Evolutionary conservation across 2,888 invertebrate species (phyloP).

Genomic region (Acleris cristana): DNA sequence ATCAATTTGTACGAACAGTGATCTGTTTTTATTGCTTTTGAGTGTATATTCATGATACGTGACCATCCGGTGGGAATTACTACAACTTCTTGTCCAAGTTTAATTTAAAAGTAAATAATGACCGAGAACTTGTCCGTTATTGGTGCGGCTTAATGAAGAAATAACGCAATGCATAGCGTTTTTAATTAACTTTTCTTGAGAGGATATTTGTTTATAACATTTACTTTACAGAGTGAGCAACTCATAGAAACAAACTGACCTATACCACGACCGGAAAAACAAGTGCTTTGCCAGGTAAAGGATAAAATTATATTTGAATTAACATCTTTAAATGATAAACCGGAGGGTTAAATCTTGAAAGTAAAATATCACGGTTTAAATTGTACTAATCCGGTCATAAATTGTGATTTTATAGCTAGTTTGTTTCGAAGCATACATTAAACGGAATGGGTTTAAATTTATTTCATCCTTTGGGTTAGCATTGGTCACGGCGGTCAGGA

Average conservation of each 20-base stretch:
- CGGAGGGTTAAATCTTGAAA: no score
- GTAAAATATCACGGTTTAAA: background rate
- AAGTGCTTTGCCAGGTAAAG: no score
- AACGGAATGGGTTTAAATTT: slow-evolving; percentile 5
- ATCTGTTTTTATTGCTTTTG: no score
- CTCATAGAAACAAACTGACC: background rate
- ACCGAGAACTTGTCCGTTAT: slow-evolving; percentile 51
- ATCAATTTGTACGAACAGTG: no score
- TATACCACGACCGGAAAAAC: background rate
- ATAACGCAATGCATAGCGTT: slow-evolving; percentile 40
- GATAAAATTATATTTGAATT: background rate
- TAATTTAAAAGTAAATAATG: slow-evolving; percentile 68
- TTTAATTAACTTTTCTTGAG: slow-evolving; percentile 30
- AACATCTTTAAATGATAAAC: background rate
- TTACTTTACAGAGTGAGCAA: background rate
- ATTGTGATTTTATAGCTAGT: background rate
- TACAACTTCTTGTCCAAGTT: slow-evolving; percentile 54
- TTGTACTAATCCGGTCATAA: background rate
- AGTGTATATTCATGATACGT: slow-evolving; percentile 44
- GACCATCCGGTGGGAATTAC: slow-evolving; percentile 54
- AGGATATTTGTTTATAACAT: slow-evolving; percentile 14
- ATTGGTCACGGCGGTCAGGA: slow-evolving; percentile 45
- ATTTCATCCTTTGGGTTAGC: slow-evolving; percentile 30
- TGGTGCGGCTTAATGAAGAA: slow-evolving; percentile 56
- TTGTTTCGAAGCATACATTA: background rate